Evolutionary conservation across 1,140 invertebrate species (phyloP).

Genomic region (Microvelia longipes): DNA sequence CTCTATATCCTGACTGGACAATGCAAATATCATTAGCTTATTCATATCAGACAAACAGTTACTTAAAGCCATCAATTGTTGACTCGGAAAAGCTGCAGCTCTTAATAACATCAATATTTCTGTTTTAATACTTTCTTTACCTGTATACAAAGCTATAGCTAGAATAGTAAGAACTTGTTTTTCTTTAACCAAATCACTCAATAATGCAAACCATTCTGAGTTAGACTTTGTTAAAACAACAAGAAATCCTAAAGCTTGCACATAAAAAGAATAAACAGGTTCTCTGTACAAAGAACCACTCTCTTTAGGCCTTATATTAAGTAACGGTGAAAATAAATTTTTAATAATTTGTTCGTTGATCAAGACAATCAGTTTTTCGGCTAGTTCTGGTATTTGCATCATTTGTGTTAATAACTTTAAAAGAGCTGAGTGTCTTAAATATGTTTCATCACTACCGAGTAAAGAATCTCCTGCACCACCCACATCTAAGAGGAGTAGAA

Average conservation of each 20-base stretch:
- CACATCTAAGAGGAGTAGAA: neutral
- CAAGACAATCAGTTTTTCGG: constrained; percentile 4
- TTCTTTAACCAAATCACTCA: constrained; percentile 31
- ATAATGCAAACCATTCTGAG: constrained; percentile 32
- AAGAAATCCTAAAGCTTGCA: constrained; percentile 23
- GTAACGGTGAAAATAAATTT: constrained; percentile 11
- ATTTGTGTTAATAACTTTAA: constrained; percentile 8
- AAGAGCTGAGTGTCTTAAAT: constrained; percentile 6
- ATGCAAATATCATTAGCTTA: neutral
- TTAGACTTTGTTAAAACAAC: constrained; percentile 32
- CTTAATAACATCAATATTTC: constrained; percentile 33
- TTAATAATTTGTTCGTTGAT: neutral
- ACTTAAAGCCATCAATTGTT: constrained; percentile 24
- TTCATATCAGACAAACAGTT: constrained; percentile 1
- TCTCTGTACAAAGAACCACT: constrained; percentile 23
- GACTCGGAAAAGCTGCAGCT: constrained; percentile 31
- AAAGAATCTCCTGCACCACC: neutral
- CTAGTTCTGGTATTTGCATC: neutral
- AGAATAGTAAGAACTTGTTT: constrained; percentile 37
- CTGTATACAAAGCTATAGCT: constrained; percentile 34
- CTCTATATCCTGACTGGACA: neutral
- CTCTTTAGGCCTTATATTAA: constrained; percentile 6
- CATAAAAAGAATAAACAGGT: constrained; percentile 31
- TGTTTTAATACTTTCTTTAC: constrained; percentile 32
- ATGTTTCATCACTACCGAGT: constrained; percentile 5